phyloP scores from a whole-genome alignment of 1,140 invertebrate genomes.

The Drosophila busckii region DNA sequence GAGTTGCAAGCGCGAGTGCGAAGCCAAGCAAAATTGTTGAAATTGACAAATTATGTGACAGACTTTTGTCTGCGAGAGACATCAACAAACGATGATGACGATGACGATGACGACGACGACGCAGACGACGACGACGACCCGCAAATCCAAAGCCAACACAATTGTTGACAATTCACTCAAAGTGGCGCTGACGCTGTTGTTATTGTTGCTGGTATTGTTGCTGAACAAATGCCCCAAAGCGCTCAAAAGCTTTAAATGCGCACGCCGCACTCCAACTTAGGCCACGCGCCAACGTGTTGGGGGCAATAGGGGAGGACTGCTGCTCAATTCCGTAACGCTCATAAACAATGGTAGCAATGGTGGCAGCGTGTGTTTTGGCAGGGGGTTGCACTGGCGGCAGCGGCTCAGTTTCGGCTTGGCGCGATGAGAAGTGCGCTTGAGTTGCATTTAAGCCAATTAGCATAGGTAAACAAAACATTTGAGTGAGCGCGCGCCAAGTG shows the following conservation, averaged over 20 bases:
- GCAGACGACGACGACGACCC: constrained; percentile 11
- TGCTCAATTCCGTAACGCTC: constrained; percentile 63
- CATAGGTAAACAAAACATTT: constrained; percentile 77
- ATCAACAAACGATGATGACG: neutral
- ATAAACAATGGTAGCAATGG: constrained; percentile 55
- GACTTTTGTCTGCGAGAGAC: constrained; percentile 55
- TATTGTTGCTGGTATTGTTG: constrained; percentile 46
- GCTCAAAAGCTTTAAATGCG: constrained; percentile 68
- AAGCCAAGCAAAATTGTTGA: constrained; percentile 50
- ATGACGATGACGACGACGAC: neutral
- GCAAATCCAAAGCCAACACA: constrained; percentile 69
- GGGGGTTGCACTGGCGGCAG: neutral
- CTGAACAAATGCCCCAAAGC: constrained; percentile 72
- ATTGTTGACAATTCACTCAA: constrained; percentile 76
- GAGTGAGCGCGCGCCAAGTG: constrained; percentile 72
- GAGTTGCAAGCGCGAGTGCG: neutral
- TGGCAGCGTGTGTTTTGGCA: neutral
- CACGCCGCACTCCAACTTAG: constrained; percentile 42
- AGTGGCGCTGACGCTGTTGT: constrained; percentile 28
- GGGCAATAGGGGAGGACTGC: neutral
- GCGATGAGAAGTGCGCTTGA: constrained; percentile 69
- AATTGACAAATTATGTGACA: constrained; percentile 75
- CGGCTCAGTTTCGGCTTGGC: constrained; percentile 54
- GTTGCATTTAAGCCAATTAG: constrained; percentile 77
- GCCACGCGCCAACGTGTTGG: constrained; percentile 13